Base-by-base conservation (phyloP, 2,888 invertebrate genomes). In the Lycaena phlaeas region DNA sequence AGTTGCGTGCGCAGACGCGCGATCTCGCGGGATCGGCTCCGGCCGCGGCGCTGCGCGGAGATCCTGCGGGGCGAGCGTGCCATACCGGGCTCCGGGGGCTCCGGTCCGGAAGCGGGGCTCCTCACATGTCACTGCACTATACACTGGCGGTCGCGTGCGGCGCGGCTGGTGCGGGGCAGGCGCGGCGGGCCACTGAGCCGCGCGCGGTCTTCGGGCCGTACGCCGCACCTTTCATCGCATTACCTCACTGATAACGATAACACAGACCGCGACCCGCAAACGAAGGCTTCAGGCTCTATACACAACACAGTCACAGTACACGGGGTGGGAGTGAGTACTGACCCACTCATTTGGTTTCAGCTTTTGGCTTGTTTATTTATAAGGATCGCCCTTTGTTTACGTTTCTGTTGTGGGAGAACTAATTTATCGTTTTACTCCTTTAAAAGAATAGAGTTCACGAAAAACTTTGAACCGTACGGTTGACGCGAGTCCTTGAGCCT, bases 31-130 rank as follows among this genome's bases (percentile, higher is more conserved):
- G 77, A 74, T 11, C 71, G 65, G 61, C 76, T 76, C 45, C 78
- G 54, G 49, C 70, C 68, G 46, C 77, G 56, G 42, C 81, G 61
- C 41, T 70, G 71, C 10, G 72, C 69, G 5, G 75, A 56, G 36
- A 76, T 64, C 59, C 77, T 61, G 42, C 79, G 61, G 47, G 82
- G 81, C 12, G 84, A 82, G 18, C 82, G 73, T 48, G 81, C 79
- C 84, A 84, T 81, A 43, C 36, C 54, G 34, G 46, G 48, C 44
- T 41, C 25, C 14, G n/a, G n/a, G n/a, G n/a, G n/a, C n/a, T n/a
- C n/a, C n/a, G n/a, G n/a, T n/a, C n/a, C n/a, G n/a, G n/a, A n/a
- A n/a, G 49, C 34, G 46, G 51, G 53, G 49, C 48, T 53, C 51
- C 38, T 50, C 50, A 50, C 56, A 52, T 46, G 52, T 47, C 37